phyloP scores from a whole-genome alignment of 2,888 invertebrate genomes.

The Amblyjoppa proteus region DNA sequence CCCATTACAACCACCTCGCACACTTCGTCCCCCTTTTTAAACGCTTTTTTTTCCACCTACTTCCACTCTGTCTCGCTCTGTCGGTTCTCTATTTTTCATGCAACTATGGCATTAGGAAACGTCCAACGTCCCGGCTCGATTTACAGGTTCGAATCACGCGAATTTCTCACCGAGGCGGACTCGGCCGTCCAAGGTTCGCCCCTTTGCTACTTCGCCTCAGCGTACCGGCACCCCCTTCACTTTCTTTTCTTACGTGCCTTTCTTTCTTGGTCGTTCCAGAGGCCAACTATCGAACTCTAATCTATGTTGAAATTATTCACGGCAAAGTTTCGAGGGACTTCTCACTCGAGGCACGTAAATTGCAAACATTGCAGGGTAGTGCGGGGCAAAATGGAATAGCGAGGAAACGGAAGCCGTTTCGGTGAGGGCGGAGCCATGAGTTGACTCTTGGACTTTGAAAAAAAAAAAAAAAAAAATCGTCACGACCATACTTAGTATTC shows the following conservation, averaged over 20 bases:
- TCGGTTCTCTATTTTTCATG: slow-evolving; percentile 57
- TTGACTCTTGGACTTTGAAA: no score
- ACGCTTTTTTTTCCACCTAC: slow-evolving; percentile 26
- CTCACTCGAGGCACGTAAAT: background rate
- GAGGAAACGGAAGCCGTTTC: no score
- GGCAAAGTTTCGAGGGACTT: background rate
- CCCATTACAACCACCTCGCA: slow-evolving; percentile 10
- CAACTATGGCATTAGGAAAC: slow-evolving; percentile 62
- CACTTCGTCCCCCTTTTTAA: slow-evolving; percentile 10
- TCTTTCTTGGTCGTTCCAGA: background rate
- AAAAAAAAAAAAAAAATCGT: no score
- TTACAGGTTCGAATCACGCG: slow-evolving; percentile 67
- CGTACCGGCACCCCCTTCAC: slow-evolving; percentile 47
- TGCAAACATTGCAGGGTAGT: background rate
- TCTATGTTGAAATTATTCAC: background rate
- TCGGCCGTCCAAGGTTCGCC: slow-evolving; percentile 2
- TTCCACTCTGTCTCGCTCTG: slow-evolving; percentile 24
- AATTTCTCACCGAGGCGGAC: slow-evolving; percentile 43
- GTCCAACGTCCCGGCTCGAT: slow-evolving; percentile 65
- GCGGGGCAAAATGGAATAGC: no score
- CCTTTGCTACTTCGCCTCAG: background rate
- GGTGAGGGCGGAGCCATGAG: no score
- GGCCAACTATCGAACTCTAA: background rate
- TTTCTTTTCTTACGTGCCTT: slow-evolving; percentile 14
- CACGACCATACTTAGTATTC: no score